phyloP scores from a whole-genome alignment of 2,113 vertebrate species.

The Centrocercus urophasianus region DNA sequence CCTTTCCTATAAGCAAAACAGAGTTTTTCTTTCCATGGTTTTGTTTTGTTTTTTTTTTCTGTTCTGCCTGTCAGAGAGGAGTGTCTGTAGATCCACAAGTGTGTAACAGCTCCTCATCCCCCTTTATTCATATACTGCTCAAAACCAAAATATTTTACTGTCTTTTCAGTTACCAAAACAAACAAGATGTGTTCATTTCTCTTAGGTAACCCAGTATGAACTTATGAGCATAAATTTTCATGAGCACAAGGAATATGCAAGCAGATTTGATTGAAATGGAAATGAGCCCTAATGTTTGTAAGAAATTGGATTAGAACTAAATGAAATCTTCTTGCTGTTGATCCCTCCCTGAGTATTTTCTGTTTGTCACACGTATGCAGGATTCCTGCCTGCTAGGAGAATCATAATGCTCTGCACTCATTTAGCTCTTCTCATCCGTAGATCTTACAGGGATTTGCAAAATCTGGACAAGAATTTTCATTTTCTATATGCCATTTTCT shows the following conservation, averaged over 20 bases:
- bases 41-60: not conserved
- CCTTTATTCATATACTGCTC: not conserved
- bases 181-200: not conserved
- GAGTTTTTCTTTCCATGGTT: slow-evolving; percentile 6
- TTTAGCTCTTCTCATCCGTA: not conserved
- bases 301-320: slow-evolving; percentile 36
- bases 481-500: rapidly evolving
- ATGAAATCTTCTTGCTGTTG: slow-evolving; percentile 23
- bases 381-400: not conserved
- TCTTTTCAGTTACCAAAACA: slow-evolving; percentile 9
- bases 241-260: not conserved
- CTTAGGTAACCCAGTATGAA: slow-evolving; percentile 20
- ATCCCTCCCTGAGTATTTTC: not conserved
- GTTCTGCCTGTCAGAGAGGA: slow-evolving; percentile 35
- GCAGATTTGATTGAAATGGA: slow-evolving; percentile 32
- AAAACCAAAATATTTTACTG: slow-evolving; percentile 41
- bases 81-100: slow-evolving; percentile 24
- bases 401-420: not conserved
- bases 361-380: not conserved
- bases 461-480: not conserved
- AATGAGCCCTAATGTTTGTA: not conserved
- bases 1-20: slow-evolving; percentile 18
- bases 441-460: not conserved
- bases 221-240: not conserved
- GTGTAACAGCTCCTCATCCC: not conserved